Base-by-base conservation (phyloP, 2,113 vertebrate species). In the Brienomyrus longianalis region DNA sequence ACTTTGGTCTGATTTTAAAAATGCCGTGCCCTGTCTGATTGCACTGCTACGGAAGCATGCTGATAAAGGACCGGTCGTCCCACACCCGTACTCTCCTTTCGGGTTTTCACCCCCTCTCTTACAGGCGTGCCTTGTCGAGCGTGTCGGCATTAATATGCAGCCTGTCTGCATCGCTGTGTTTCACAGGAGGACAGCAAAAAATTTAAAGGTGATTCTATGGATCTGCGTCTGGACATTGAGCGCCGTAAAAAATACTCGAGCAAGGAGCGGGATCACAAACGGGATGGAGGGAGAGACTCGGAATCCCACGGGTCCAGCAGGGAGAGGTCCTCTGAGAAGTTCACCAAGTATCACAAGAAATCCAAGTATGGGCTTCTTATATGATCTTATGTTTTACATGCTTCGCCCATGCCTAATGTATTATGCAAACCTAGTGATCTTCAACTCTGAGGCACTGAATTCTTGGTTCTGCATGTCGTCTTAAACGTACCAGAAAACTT, bases 211-310 rank as follows among this genome's bases (percentile, higher is more conserved):
- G 97, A 98, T 91, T 94, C 97, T 85, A 94, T 97, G 95, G 98
- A 99, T 93, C 98, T 99, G 83, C 97, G 97, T 90, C 96, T 98
- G 96, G 98, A 99, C 95, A 98, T 99, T 94, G 98, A 99, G 91
- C 97, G 97, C 21, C 97, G 97, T 94, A 99, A 98, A 97, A 98
- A 98, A 96, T 97, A 97, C 91, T 92, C 93, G 35, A 92, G 88
- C 95, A 97, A 97, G 92, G 97, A 97, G 93, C 95, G 94, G 92
- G 97, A 97, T 94, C 95, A 95, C 94, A 97, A 97, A 93, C 96
- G 96, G 7, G 97, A 97, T 92, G 96, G 94, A 91, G 97, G 95
- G 90, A 94, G 94, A 93, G 96, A 96, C 88, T 95, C 94, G 8
- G 96, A 97, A 91, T 97, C 97, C 50, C 95, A 95, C 89, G 97